Percentiles rank a stretch among this genome's conserved stretches.
Evolutionary conservation across 2,113 vertebrate genomes (phyloP).

Genomic region (Cephalophus harveyi): DNA sequence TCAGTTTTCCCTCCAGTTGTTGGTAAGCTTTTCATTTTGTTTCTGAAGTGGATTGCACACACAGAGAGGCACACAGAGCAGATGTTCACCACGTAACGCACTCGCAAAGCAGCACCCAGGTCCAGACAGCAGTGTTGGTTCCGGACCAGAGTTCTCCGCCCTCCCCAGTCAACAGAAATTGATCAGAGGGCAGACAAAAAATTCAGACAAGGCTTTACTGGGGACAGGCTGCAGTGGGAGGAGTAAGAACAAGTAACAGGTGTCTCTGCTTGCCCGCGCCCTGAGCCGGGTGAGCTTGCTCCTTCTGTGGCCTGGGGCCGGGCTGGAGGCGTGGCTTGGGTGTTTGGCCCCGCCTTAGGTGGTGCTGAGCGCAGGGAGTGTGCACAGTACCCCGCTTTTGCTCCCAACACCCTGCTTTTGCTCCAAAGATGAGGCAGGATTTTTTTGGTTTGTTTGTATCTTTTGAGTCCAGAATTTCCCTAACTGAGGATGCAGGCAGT

Average conservation of each 20-base stretch:
- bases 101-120: rapidly evolving
- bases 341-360: neutral
- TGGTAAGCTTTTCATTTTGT: neutral
- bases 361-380: neutral
- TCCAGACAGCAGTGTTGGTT: rapidly evolving
- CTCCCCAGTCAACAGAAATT: neutral
- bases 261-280: neutral
- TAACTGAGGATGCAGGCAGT: neutral
- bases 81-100: rapidly evolving
- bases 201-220: neutral
- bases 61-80: rapidly evolving
- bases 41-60: rapidly evolving
- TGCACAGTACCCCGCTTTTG: neutral
- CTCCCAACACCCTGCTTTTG: neutral
- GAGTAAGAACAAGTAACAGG: neutral
- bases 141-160: neutral
- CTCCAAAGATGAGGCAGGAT: neutral
- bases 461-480: neutral
- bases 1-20: rapidly evolving
- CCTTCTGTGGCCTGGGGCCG: neutral
- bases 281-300: neutral
- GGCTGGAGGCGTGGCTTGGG: neutral
- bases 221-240: neutral
- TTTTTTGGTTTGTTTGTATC: neutral
- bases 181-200: neutral